Conservation (phyloP, 2,888 invertebrate genomes). For the Torymus texanus region DNA sequence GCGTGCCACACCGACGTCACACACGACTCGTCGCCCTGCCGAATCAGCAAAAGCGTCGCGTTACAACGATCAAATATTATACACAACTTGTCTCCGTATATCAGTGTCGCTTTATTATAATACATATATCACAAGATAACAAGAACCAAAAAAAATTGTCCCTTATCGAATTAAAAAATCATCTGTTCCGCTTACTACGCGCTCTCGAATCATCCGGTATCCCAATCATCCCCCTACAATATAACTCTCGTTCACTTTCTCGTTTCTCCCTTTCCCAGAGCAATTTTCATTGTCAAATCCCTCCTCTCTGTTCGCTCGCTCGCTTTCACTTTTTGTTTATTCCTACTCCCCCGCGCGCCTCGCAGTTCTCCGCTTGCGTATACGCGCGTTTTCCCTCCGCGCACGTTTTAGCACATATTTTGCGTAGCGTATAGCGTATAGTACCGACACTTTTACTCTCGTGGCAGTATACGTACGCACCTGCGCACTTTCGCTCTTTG, state of each 20-base stretch:
- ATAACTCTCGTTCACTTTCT: too few species aligned
- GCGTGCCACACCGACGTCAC: too few species aligned
- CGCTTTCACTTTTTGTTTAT: conserved; percentile 53
- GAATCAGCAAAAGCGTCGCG: too few species aligned
- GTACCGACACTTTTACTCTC: conserved; percentile 47
- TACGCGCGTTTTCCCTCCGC: background rate
- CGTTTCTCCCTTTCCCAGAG: background rate
- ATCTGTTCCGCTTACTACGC: too few species aligned
- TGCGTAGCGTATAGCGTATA: background rate
- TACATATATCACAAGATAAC: too few species aligned
- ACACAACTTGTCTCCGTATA: too few species aligned
- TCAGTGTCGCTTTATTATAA: too few species aligned
- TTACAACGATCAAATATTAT: too few species aligned
- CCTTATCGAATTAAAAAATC: too few species aligned
- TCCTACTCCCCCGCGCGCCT: background rate
- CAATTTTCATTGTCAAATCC: conserved; percentile 30
- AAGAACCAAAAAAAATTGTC: too few species aligned
- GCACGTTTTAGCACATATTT: conserved; percentile 33
- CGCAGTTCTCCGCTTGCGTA: background rate
- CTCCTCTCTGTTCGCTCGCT: background rate
- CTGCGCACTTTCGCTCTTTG: conserved; percentile 26
- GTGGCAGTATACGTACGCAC: conserved; percentile 12
- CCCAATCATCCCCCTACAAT: background rate
- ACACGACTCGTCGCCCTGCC: too few species aligned
- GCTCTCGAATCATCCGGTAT: background rate